Evolutionary conservation across 2,797 vertebrate species (phyloP), one percentile per base, ranked within the genome.

Genomic region (Pipistrellus nathusii): DNA sequence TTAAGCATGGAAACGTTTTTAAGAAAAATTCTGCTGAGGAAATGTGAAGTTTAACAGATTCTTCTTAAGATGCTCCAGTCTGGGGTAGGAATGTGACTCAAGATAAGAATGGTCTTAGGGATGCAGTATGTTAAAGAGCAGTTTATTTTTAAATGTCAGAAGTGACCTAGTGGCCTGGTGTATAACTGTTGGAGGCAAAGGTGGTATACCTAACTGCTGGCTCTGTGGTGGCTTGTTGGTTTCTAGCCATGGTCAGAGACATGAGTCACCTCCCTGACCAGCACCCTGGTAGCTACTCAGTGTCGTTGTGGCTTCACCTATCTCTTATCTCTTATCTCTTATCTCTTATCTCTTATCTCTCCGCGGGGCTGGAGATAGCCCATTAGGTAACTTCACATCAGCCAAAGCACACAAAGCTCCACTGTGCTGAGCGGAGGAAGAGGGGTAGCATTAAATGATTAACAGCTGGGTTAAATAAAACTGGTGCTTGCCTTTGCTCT

Each of bases 401-500:
- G 14, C 25, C 46, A 48, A 41, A 87, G 69, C 88, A 23, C 27
- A 25, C 21, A 30, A 59, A 0, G 4, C 27, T 51, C 76, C 32
- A 18, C 6, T 46, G 5, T 51, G 2, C 1, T 4, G 20, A 88
- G 82, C 38, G 23, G 53, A 76, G 59, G 59, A 85, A 41, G 8
- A 64, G 48, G 32, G 35, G 1, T 25, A 35, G 25, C 20, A 6
- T 25, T 57, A 83, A 69, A 35, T 72, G 53, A 71, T 68, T 62
- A 64, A 84, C 17, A 90, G 55, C 23, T 75, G 51, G 46, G 18
- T 91, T 82, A 59, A 41, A 46, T 62, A 62, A 85, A 77, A 83
- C 38, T 30, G 9, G 23, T 77, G 90, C 84, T 93, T 68, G 11
- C 73, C 57, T 84, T 95, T 94, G 73, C 30, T 57, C 59, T 75